phyloP scores from a whole-genome alignment of 2,797 vertebrate species.

The Pipistrellus kuhlii region DNA sequence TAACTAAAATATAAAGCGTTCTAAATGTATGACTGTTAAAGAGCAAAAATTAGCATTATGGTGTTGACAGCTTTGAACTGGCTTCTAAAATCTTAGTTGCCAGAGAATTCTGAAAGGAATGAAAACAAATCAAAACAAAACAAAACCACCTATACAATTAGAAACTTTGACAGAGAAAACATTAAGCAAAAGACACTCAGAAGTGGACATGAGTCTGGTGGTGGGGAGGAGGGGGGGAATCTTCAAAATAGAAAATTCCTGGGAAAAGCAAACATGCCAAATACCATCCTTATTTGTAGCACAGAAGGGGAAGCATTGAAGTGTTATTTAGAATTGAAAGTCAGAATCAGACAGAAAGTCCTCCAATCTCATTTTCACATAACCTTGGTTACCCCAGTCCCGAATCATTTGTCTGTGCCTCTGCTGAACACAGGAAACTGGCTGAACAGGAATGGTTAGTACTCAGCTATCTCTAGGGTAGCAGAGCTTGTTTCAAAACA shows the following conservation, averaged over 20 bases:
- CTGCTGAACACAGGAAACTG: neutral
- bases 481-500: neutral
- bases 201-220: neutral
- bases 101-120: neutral
- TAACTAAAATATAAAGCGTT: neutral
- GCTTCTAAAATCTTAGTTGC: neutral
- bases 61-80: neutral
- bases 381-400: neutral
- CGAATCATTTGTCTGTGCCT: neutral
- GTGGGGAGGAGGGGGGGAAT: neutral
- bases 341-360: neutral
- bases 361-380: neutral
- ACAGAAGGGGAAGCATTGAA: neutral
- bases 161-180: neutral
- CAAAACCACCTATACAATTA: conserved; percentile 24
- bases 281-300: neutral
- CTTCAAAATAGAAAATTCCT: conserved; percentile 70
- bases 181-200: conserved; percentile 37
- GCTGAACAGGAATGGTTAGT: neutral
- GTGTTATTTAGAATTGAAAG: neutral
- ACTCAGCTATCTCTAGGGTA: neutral
- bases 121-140: neutral
- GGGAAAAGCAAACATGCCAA: conserved; percentile 54
- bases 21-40: neutral
- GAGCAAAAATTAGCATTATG: conserved; percentile 37